These are phyloP conservation scores for Drosophila suzukii DNA, from an alignment of 1,140 invertebrate genomes.

Conservation along the genomic window DNA sequence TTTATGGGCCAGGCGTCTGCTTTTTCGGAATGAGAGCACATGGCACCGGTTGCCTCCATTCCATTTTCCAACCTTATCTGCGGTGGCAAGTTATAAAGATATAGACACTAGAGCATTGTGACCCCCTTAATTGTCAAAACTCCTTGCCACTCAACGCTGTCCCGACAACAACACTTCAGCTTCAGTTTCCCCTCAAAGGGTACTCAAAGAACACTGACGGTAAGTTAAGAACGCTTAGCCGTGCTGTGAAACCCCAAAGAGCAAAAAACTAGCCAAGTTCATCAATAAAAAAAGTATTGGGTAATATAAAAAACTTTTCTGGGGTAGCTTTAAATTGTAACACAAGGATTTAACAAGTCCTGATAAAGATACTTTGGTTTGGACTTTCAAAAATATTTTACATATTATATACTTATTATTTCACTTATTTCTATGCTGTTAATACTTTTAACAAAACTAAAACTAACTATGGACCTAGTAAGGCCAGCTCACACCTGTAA, in stretches of 20 bases:
- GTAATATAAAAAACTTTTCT: neutral
- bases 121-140: constrained; percentile 34
- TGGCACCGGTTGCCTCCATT: constrained; percentile 8
- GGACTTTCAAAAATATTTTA: too few species aligned
- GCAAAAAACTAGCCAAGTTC: neutral
- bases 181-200: constrained; percentile 11
- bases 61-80: constrained; percentile 9
- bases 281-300: neutral
- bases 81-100: constrained; percentile 11
- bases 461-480: too few species aligned
- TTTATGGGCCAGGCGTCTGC: constrained; percentile 59
- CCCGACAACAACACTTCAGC: constrained; percentile 27
- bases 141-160: constrained; percentile 29
- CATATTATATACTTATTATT: too few species aligned
- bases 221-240: neutral
- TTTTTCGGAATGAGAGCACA: constrained; percentile 19
- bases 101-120: constrained; percentile 8
- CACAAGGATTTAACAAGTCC: too few species aligned
- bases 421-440: too few species aligned
- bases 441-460: too few species aligned
- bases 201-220: constrained; percentile 21
- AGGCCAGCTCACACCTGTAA: too few species aligned
- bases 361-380: too few species aligned
- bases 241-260: neutral
- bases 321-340: neutral